A percentile compares a stretch with the other conserved stretches of the same genome.
phyloP scores from a whole-genome alignment of 2,888 invertebrate species.

The Heliothis peltigera region DNA sequence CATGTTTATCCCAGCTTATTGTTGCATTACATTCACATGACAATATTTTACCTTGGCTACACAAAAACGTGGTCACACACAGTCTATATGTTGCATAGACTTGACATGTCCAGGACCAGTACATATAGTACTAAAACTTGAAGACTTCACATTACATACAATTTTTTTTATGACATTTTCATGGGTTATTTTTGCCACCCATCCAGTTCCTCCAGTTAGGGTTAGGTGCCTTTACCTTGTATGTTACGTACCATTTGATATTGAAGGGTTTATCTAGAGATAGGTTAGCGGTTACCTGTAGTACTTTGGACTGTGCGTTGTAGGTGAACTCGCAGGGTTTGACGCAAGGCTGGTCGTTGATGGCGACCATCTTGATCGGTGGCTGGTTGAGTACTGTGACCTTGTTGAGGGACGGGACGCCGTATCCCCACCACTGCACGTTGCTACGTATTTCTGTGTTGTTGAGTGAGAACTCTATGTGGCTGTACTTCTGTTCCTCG shows the following conservation, averaged over 20 bases:
- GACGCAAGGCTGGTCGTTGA: constrained; percentile 73
- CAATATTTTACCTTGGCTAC: constrained; percentile 15
- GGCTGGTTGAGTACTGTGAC: constrained; percentile 74
- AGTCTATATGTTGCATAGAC: constrained; percentile 31
- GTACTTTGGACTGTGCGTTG: constrained; percentile 65
- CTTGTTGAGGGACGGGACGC: constrained; percentile 79
- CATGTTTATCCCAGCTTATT: neutral
- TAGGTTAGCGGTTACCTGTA: constrained; percentile 75
- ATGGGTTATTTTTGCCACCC: constrained; percentile 42
- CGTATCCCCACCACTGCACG: constrained; percentile 85
- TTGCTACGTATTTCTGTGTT: constrained; percentile 72
- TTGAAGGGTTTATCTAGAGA: constrained; percentile 78
- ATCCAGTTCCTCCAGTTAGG: constrained; percentile 54
- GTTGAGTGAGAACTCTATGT: constrained; percentile 84
- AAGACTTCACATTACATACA: constrained; percentile 27
- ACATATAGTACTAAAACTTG: constrained; percentile 33
- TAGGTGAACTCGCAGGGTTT: constrained; percentile 75
- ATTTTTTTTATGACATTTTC: constrained; percentile 4
- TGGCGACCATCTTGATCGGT: constrained; percentile 68
- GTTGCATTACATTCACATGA: neutral
- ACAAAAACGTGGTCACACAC: constrained; percentile 16
- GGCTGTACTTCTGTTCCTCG: constrained; percentile 90
- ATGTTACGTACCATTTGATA: constrained; percentile 73
- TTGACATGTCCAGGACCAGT: constrained; percentile 33
- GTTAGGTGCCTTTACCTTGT: constrained; percentile 58